A percentile compares a stretch with the other conserved stretches of the same genome.
Evolutionary conservation across 2,888 invertebrate genomes (phyloP).

Genomic region (Chaitophorus viminalis): DNA sequence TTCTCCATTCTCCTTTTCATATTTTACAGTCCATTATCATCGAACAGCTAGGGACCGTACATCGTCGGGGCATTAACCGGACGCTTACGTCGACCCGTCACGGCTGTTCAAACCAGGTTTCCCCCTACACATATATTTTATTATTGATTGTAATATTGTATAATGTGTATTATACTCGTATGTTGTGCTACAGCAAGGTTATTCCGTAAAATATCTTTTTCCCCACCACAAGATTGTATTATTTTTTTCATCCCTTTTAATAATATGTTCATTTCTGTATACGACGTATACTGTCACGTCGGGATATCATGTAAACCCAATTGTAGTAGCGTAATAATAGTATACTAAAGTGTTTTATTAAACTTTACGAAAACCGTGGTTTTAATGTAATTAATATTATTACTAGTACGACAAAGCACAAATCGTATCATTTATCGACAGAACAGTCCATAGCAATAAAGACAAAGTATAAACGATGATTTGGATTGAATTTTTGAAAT

Average conservation of each 20-base stretch:
- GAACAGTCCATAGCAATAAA: background rate
- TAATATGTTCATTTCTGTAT: background rate
- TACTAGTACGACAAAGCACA: background rate
- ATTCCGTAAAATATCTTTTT: constrained; percentile 3
- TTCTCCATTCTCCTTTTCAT: too few relatives aligned
- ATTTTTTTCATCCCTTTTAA: background rate
- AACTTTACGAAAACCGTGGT: background rate
- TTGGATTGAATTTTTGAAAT: background rate
- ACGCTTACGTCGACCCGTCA: too few relatives aligned
- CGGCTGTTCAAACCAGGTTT: too few relatives aligned
- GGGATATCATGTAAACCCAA: too few relatives aligned
- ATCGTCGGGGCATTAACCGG: too few relatives aligned
- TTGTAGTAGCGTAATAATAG: background rate
- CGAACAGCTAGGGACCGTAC: too few relatives aligned
- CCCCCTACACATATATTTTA: too few relatives aligned
- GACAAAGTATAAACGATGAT: background rate
- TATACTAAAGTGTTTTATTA: background rate
- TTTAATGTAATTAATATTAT: background rate
- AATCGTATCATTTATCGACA: background rate
- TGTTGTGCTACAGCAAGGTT: background rate
- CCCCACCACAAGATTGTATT: too few relatives aligned
- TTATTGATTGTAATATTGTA: too few relatives aligned
- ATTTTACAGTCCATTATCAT: too few relatives aligned
- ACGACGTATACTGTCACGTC: too few relatives aligned
- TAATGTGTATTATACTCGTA: too few relatives aligned